These are phyloP conservation scores for Eupeodes latifasciatus DNA, from an alignment of 2,888 invertebrate species.

Conservation along the genomic window DNA sequence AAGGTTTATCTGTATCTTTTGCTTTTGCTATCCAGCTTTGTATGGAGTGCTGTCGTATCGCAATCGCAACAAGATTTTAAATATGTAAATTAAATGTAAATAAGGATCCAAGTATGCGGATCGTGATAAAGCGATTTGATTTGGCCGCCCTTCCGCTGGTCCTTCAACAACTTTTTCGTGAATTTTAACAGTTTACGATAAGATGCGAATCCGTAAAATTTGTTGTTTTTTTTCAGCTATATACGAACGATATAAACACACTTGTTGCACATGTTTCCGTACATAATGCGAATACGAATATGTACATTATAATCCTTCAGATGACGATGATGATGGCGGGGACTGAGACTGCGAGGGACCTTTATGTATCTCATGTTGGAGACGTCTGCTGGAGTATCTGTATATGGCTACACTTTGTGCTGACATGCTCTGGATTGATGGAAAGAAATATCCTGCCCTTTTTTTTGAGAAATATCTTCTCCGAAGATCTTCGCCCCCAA, in stretches of 20 bases:
- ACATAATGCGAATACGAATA: constrained; percentile 13
- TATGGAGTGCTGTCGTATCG: constrained; percentile 70
- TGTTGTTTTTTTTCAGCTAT: constrained; percentile 31
- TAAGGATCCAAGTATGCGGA: constrained; percentile 75
- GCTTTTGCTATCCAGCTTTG: no score
- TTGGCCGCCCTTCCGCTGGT: constrained; percentile 75
- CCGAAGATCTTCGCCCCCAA: constrained; percentile 64
- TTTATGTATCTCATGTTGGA: neutral
- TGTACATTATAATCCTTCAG: neutral
- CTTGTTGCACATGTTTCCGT: constrained; percentile 64
- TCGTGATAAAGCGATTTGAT: constrained; percentile 77
- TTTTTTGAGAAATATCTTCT: constrained; percentile 23
- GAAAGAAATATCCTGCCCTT: constrained; percentile 68
- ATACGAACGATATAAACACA: constrained; percentile 63
- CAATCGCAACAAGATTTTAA: constrained; percentile 76
- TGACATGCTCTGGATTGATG: constrained; percentile 73
- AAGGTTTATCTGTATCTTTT: constrained; percentile 68
- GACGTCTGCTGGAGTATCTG: neutral
- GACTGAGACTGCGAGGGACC: neutral
- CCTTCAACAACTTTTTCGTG: constrained; percentile 76
- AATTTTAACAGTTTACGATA: constrained; percentile 76
- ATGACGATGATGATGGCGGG: neutral
- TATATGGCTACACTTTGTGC: constrained; percentile 33
- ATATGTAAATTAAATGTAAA: constrained; percentile 77
- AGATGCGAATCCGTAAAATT: constrained; percentile 74